Evolutionary conservation across 2,888 invertebrate species (phyloP), one percentile per base, ranked within the genome.

Genomic region (Bombylius major): DNA sequence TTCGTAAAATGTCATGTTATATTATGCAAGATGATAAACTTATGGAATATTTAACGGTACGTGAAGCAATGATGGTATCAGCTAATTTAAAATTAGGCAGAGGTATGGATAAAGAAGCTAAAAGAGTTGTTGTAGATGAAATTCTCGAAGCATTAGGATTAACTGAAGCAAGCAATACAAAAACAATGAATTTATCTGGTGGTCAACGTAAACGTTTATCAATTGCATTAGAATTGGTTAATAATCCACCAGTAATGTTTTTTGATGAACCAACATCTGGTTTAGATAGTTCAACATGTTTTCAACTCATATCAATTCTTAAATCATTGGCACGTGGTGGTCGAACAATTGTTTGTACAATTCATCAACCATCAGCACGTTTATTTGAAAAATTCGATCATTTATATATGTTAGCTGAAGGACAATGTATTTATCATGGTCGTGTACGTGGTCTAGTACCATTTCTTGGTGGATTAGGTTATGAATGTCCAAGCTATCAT

Each of bases 231-330:
- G 94, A 95, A 75, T 79, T 95, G 70, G 93, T 95, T 52, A 94
- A 94, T 75, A 94, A 95, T 77, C 95, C 96, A 33, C 95, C 95
- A 61, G 90, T 96, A 59, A 95, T 96, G 93, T 96, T 95, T 75
- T 94, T 96, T 69, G 95, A 96, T 68, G 95, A 96, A 73, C 95
- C 95, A 4, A 89, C 88, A 47, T 87, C 93, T 66, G 96, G 96
- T 23, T 76, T 96, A 72, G 96, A 96, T 71, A 94, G 93, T 71
- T 90, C 93, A 45, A 89, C 94, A 53, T 94, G 94, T 77, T 93
- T 90, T 77, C 93, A 93, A 75, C 89, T 94, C 73, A 84, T 96
- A 69, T 87, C 86, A 59, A 75, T 96, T 67, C 78, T 96, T 68
- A 93, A 93, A 75, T 87, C 88, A 1, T 75, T 96, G 65, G 90